These are phyloP conservation scores for Anolis apletophallus DNA, from an alignment of 2,797 vertebrate species.

Conservation along the genomic window DNA sequence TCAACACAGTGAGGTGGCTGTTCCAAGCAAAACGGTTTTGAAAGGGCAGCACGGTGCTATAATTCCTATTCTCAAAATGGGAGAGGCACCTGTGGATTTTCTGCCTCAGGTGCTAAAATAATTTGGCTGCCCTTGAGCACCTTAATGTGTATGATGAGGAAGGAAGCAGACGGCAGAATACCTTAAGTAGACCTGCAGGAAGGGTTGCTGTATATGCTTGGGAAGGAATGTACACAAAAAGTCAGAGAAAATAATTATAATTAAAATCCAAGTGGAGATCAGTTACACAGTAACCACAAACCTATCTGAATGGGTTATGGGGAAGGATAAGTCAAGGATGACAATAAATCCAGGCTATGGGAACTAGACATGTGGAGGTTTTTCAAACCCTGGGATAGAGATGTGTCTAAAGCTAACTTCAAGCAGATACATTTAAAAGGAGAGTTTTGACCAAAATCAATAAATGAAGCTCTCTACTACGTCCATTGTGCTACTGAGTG, in stretches of 20 bases:
- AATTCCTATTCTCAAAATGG: not conserved
- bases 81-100: not conserved
- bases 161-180: not conserved
- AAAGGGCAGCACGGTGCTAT: not conserved
- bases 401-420: not conserved
- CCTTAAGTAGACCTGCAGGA: not conserved
- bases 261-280: not conserved
- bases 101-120: not conserved
- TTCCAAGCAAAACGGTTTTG: not conserved
- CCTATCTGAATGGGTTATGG: not conserved
- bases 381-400: not conserved
- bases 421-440: not conserved
- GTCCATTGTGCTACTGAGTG: not conserved
- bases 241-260: not conserved
- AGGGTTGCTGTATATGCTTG: not conserved
- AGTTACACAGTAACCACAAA: not conserved
- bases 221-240: not conserved
- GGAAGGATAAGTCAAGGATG: not conserved
- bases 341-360: not conserved
- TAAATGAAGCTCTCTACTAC: not conserved
- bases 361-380: not conserved
- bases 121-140: not conserved
- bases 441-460: not conserved
- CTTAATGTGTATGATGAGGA: not conserved
- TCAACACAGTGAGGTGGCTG: not conserved